Evolutionary conservation across 2,888 invertebrate species (phyloP).

Genomic region (Patella pellucida): DNA sequence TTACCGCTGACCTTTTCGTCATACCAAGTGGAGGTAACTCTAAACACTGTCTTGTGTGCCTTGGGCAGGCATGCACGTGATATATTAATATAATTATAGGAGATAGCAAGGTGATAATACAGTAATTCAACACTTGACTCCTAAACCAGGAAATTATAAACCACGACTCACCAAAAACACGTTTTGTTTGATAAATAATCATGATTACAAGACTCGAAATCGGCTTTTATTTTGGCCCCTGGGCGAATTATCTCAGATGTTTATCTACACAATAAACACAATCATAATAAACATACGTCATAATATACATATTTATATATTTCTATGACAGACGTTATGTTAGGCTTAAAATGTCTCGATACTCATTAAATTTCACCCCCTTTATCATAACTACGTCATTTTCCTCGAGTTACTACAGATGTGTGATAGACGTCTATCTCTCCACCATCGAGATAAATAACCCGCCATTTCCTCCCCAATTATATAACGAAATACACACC

Average conservation of each 20-base stretch:
- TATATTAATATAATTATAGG: no score
- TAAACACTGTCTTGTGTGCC: no score
- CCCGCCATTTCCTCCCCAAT: no score
- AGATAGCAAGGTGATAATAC: slow-evolving; percentile 9
- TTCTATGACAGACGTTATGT: slow-evolving; percentile 15
- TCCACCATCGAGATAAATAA: no score
- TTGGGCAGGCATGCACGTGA: no score
- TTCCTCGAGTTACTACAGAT: no score
- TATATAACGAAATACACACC: no score
- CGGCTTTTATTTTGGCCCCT: slow-evolving; percentile 20
- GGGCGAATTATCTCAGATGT: slow-evolving; percentile 11
- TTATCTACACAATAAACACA: slow-evolving; percentile 21
- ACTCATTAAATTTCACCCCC: slow-evolving; percentile 14
- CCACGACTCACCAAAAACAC: slow-evolving; percentile 15
- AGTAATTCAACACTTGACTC: slow-evolving; percentile 18
- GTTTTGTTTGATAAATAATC: slow-evolving; percentile 9
- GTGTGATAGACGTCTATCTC: no score
- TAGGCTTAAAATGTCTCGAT: slow-evolving; percentile 18
- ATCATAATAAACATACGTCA: no score
- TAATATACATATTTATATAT: no score
- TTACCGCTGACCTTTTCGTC: no score
- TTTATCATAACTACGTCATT: background rate
- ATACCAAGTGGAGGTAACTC: no score
- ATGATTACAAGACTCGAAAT: slow-evolving; percentile 13
- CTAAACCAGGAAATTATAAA: slow-evolving; percentile 15